Evolutionary conservation across 1,140 invertebrate genomes (phyloP).

Genomic region (Drosophila nikananu): DNA sequence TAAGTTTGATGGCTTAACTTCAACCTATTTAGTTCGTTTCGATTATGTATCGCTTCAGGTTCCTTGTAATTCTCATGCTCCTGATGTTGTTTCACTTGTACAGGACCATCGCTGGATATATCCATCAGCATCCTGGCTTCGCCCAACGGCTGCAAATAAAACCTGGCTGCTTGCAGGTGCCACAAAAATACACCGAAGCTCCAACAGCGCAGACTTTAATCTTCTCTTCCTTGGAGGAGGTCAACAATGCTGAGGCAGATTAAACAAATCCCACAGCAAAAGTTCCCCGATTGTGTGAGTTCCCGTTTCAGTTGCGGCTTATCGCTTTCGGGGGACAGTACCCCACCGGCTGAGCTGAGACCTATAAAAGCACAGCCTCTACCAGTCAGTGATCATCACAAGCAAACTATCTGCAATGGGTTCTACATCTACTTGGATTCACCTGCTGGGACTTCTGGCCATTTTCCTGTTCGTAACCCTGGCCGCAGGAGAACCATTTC

Average conservation of each 20-base stretch:
- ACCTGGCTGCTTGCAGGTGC: conserved; percentile 36
- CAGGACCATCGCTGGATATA: conserved; percentile 5
- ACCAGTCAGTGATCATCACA: conserved; percentile 3
- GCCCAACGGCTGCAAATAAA: conserved; percentile 57
- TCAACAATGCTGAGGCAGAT: conserved; percentile 28
- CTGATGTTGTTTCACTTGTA: not conserved
- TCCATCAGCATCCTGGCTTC: conserved; percentile 58
- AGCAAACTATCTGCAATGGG: conserved; percentile 39
- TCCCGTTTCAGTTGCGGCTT: conserved; percentile 25
- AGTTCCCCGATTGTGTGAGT: conserved; percentile 51
- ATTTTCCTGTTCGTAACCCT: conserved; percentile 29
- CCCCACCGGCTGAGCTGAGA: conserved; percentile 5
- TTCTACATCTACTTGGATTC: conserved; percentile 22
- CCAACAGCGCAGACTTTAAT: conserved; percentile 14
- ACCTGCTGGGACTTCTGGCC: conserved; percentile 54
- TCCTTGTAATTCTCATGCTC: conserved; percentile 8
- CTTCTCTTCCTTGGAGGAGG: conserved; percentile 30
- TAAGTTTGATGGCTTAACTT: not conserved
- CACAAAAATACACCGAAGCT: conserved; percentile 19
- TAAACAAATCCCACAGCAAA: conserved; percentile 15
- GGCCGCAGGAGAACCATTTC: conserved; percentile 29
- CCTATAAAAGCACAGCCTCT: conserved; percentile 51
- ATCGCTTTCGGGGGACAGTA: conserved; percentile 33
- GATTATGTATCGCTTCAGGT: conserved; percentile 13
- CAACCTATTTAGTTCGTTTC: not conserved